phyloP scores from a whole-genome alignment of 2,797 vertebrate species.

The Pipistrellus pipistrellus region DNA sequence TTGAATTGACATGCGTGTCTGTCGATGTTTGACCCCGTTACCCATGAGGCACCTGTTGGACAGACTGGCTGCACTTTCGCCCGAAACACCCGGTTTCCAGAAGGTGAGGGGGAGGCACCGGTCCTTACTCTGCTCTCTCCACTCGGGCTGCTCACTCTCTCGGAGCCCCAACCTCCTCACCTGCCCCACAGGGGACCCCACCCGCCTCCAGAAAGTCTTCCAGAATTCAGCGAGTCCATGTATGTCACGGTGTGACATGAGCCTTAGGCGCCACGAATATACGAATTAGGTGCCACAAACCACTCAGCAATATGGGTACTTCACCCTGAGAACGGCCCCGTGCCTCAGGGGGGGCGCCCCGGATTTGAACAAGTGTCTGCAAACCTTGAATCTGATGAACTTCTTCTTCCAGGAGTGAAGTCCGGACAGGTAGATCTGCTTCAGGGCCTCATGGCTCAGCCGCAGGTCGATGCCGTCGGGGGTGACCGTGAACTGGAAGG shows the following conservation, averaged over 20 bases:
- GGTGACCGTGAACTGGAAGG: constrained; percentile 97
- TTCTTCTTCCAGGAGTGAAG: constrained; percentile 99
- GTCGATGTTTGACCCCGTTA: fast-evolving
- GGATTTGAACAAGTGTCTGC: not conserved
- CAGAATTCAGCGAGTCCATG: fast-evolving
- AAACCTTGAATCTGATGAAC: constrained; percentile 98
- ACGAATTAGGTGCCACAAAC: fast-evolving
- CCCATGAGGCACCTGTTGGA: fast-evolving
- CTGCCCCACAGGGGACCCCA: not conserved
- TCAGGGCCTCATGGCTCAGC: constrained; percentile 97
- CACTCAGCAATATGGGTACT: fast-evolving
- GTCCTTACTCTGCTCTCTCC: not conserved
- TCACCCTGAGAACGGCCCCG: fast-evolving
- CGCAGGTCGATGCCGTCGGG: constrained; percentile 97
- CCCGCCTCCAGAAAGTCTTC: not conserved
- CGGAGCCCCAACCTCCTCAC: fast-evolving
- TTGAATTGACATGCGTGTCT: fast-evolving
- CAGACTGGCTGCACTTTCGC: fast-evolving
- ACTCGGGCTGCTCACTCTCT: not conserved
- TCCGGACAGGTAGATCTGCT: constrained; percentile 97
- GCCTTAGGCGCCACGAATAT: fast-evolving
- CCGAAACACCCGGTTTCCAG: too few species aligned
- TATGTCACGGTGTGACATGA: fast-evolving
- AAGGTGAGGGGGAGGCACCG: fast-evolving
- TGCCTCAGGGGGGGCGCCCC: fast-evolving